Conservation (phyloP, 2,888 invertebrate genomes). For the Synanthedon andrenaeformis region DNA sequence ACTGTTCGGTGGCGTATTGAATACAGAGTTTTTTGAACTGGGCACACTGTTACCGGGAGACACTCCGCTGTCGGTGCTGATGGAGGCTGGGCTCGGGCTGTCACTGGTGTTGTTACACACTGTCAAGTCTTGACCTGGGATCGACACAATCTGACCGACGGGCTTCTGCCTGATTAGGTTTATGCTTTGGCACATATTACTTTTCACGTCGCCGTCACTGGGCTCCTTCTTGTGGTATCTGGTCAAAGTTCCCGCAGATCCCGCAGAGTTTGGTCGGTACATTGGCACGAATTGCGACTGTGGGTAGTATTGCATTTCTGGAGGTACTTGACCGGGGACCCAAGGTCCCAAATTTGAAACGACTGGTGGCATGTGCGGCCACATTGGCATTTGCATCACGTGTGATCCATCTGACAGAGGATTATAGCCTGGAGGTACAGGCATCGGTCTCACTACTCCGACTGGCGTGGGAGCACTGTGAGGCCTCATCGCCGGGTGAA, state of each 20-base stretch:
- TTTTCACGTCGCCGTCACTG: slow-evolving; percentile 43
- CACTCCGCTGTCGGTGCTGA: slow-evolving; percentile 58
- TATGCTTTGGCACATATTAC: slow-evolving; percentile 64
- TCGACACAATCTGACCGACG: slow-evolving; percentile 59
- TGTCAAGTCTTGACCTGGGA: slow-evolving; percentile 57
- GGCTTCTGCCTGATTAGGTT: slow-evolving; percentile 66
- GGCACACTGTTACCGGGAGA: slow-evolving; percentile 57
- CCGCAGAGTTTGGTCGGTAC: slow-evolving; percentile 59
- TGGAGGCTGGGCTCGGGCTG: slow-evolving; percentile 56
- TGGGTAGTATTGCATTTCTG: slow-evolving; percentile 59
- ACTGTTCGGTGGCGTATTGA: slow-evolving; percentile 21
- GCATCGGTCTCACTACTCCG: slow-evolving; percentile 45
- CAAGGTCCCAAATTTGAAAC: slow-evolving; percentile 51
- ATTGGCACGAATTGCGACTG: slow-evolving; percentile 57
- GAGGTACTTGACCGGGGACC: slow-evolving; percentile 42
- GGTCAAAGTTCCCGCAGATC: slow-evolving; percentile 59
- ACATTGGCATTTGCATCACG: slow-evolving; percentile 56
- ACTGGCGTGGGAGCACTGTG: slow-evolving; percentile 53
- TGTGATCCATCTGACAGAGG: slow-evolving; percentile 42
- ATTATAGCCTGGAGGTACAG: slow-evolving; percentile 36
- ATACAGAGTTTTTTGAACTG: slow-evolving; percentile 48
- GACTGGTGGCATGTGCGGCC: slow-evolving; percentile 51
- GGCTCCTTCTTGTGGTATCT: slow-evolving; percentile 55
- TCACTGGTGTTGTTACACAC: slow-evolving; percentile 56
- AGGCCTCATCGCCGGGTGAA: slow-evolving; percentile 45